Evolutionary conservation across 2,113 vertebrate genomes (phyloP), one percentile per base, ranked within the genome.

Genomic region (Trichechus manatus): DNA sequence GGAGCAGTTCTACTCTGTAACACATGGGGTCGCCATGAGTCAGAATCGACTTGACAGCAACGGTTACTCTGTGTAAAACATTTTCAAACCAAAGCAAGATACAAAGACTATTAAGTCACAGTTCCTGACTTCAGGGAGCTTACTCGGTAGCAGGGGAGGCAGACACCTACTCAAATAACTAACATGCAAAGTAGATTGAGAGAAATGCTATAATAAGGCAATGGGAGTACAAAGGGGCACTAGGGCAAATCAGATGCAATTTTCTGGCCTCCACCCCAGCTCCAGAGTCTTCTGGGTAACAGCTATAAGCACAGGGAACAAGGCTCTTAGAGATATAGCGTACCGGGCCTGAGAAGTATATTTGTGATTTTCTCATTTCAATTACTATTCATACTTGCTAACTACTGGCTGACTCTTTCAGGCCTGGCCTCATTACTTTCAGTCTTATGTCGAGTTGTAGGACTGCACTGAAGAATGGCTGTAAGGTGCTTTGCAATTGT

Each of bases 401-500:
- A 70, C 33, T 27, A 88, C 59, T 88, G 78, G 66, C 64, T 90
- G 89, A 74, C 19, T 82, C 72, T 94, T 92, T 85, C 42, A 90
- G 79, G 86, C 44, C 93, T 95, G 59, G 50, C 44, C 50, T 88
- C 64, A 81, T 93, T 95, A 92, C 42, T 90, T 95, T 91, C 27
- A 90, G 72, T 59, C 66, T 75, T 91, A 94, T 33, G 19, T 95
- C 74, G 92, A 66, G 88, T 90, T 95, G 56, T 77, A 92, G 70
- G 50, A 89, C n/a, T 87, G 29, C 66, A 81, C 83, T 95, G 87
- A 93, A 83, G 70, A 96, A 66, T 78, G 87, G 56, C 23, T 92
- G 39, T 80, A 92, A 95, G 95, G 59, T 88, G 44, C 68, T 92
- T 86, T 92, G 56, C 66, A 97, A 96, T 96, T 96, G 75, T 89